Base-by-base conservation (phyloP, 2,113 vertebrate genomes). In the Trematomus loennbergii region DNA sequence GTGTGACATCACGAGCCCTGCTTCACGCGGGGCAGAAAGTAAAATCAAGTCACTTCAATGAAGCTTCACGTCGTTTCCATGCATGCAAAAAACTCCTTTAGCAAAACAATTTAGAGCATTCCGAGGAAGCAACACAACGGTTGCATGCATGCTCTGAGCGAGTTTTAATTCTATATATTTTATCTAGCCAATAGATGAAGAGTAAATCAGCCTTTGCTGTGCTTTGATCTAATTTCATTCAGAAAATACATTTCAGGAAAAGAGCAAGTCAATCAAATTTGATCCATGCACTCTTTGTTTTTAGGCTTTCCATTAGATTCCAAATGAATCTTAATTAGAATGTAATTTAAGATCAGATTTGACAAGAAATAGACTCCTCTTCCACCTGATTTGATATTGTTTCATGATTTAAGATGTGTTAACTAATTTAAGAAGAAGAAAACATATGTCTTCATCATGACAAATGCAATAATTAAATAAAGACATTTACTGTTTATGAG, bases 1-100 rank as follows among this genome's bases (percentile, higher is more conserved):
- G 72, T 85, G 94, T 67, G 91, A 89, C 87, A 72, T 80, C 77
- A 84, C 57, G 25, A 58, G 57, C 59, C 72, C 86, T 13, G 66
- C 7, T 75, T 65, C 58, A 89, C 73, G 63, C 87, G 25, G 57
- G 57, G 70, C 58, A 68, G 43, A 43, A 15, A 79, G 72, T 33
- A 11, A 60, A 80, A 70, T 12, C 25, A 61, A 25, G 58, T 50
- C 29, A 40, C 48, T 59, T 36, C 49, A 3, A 50, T 50, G 9
- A 7, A 12, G 58, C 29, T 29, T 13, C 63, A 5, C 6, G 53
- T 45, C 48, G 8, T 64, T 43, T 64, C n/a, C 8, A 36, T 16
- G 46, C n/a, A 10, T 4, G 48, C 58, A 12, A 8, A 29, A 43
- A 9, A 5, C 20, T 43, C n/a, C 12, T 1, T 6, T 0, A 43